Evolutionary conservation across 2,797 vertebrate species (phyloP), one percentile per base, ranked within the genome.

Genomic region (Cheirogaleus major): DNA sequence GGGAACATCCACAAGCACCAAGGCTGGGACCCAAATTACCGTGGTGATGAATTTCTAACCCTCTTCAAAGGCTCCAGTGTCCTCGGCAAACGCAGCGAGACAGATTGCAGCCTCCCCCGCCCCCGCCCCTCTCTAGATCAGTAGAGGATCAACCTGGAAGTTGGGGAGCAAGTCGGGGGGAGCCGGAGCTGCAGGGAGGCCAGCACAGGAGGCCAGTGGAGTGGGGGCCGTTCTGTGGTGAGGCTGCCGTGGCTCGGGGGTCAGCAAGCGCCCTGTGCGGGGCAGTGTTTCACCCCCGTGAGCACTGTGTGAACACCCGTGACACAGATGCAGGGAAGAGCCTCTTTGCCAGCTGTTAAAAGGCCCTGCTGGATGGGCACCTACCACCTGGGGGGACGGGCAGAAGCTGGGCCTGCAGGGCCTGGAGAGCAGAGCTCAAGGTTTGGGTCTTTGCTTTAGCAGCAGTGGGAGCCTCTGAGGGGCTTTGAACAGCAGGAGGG

Each of bases 161-260:
- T 97, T 82, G 70, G 97, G 97, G 97, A 98, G 97, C 96, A 97
- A 98, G 97, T 96, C 27, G 7, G 52, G 52, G 7, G n/a, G 92
- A 67, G 11, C n/a, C 14, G 89, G 95, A 23, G 96, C 52, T 30
- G 12, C 93, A 38, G 45, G 63, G 81, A 1, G 2, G 3, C 2
- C 0, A 70, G 95, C 90, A 98, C 96, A 96, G 94, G 97, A 97
- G 97, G 96, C 89, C 93, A 97, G 96, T 97, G 97, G 93, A 98
- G 98, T 95, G 84, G 91, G 48, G 65, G 94, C 93, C 22, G 25
- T 94, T 91, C 93, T 97, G 91, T 94, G 96, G 97, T 88, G 80
- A 65, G 85, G 95, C 63, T 91, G 79, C 90, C 8, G 0, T 69
- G 57, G 85, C 78, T 95, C 4, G 1, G 73, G 73, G 96, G 94